Percentiles rank a stretch among this genome's conserved stretches.
Evolutionary conservation across 2,888 invertebrate species (phyloP).

Genomic region (Prostheceraeus crozeri): DNA sequence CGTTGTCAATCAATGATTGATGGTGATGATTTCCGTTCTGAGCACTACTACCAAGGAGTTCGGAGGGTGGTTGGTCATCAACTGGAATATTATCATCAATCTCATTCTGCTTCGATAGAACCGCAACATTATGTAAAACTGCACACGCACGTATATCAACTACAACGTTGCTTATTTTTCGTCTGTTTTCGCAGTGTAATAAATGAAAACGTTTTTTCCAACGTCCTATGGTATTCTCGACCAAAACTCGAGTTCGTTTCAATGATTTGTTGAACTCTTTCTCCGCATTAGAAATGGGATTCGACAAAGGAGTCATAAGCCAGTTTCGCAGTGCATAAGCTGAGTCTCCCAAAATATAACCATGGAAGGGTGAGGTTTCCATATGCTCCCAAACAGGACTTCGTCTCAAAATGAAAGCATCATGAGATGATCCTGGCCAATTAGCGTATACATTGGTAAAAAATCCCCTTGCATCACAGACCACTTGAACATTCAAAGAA

Average conservation of each 20-base stretch:
- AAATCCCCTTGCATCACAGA: constrained; percentile 35
- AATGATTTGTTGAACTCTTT: constrained; percentile 19
- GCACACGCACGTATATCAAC: constrained; percentile 11
- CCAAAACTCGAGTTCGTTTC: constrained; percentile 33
- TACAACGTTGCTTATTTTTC: constrained; percentile 2
- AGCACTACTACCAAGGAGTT: no score
- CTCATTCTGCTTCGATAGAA: no score
- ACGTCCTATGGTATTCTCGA: constrained; percentile 34
- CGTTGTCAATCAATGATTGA: no score
- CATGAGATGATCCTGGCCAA: constrained; percentile 43
- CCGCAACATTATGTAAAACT: constrained; percentile 16
- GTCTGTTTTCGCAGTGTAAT: constrained; percentile 34
- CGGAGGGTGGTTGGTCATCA: no score
- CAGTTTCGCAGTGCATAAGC: constrained; percentile 37
- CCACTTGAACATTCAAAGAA: constrained; percentile 43
- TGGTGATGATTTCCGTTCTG: no score
- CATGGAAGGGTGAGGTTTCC: constrained; percentile 36
- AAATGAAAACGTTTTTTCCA: constrained; percentile 34
- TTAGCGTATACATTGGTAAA: constrained; percentile 41
- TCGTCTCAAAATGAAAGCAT: constrained; percentile 41
- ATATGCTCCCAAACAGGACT: constrained; percentile 36
- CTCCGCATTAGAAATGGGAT: constrained; percentile 32
- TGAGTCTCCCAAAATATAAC: constrained; percentile 34
- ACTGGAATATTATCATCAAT: no score
- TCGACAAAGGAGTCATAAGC: constrained; percentile 38